phyloP scores from a whole-genome alignment of 2,888 invertebrate genomes.

The Chydorus sphaericus region DNA sequence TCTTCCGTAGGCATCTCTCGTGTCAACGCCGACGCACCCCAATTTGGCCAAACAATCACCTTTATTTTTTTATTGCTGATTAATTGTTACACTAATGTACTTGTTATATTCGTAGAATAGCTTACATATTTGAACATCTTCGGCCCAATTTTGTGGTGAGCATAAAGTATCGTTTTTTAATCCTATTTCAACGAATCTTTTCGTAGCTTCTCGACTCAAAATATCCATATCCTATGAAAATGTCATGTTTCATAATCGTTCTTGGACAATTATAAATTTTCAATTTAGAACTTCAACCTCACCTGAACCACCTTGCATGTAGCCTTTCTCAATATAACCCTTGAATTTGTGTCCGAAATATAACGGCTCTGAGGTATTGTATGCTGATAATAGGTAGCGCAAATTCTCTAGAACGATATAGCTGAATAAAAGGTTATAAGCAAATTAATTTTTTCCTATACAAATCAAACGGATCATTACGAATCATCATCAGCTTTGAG shows the following conservation, averaged over 20 bases:
- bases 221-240: conserved; percentile 54
- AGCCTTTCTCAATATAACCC: conserved; percentile 30
- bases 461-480: conserved; percentile 15
- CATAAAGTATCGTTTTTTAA: conserved; percentile 29
- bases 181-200: conserved; percentile 28
- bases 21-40: conserved; percentile 30
- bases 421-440: conserved; percentile 9
- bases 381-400: conserved; percentile 29
- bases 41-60: conserved; percentile 65
- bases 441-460: background rate
- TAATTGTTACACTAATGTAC: background rate
- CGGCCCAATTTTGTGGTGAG: conserved; percentile 32
- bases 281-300: no score
- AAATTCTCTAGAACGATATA: conserved; percentile 40
- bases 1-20: conserved; percentile 33
- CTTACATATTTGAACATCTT: conserved; percentile 39
- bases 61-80: conserved; percentile 21
- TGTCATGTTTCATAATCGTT: background rate
- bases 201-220: conserved; percentile 32
- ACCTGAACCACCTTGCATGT: conserved; percentile 23
- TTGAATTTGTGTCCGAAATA: conserved; percentile 34
- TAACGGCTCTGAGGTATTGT: conserved; percentile 27
- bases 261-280: no score
- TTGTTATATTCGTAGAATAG: background rate
- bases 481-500: conserved; percentile 31